Percentiles rank a stretch among this genome's conserved stretches.
phyloP scores from a whole-genome alignment of 1,140 invertebrate species.

The Phymorhynchus buccinoides region DNA sequence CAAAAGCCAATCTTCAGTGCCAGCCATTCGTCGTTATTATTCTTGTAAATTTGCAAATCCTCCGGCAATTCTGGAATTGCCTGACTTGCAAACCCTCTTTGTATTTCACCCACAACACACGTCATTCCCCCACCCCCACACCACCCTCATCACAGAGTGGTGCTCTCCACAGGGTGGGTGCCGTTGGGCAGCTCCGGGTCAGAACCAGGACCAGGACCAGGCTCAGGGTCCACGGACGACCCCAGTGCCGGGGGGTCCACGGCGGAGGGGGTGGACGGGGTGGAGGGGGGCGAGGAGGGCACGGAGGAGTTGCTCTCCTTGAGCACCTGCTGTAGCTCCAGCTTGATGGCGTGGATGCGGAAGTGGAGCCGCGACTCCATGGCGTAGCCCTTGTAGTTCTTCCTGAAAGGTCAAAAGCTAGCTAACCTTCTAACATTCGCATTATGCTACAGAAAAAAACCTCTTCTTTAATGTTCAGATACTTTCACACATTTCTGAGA shows the following conservation, averaged over 20 bases:
- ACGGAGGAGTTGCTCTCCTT: neutral
- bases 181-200: neutral
- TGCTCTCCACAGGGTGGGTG: neutral
- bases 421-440: too few species aligned
- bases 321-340: constrained; percentile 52
- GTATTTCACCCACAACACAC: neutral
- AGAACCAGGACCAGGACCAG: too few species aligned
- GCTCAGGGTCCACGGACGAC: neutral
- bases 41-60: too few species aligned
- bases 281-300: neutral
- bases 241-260: neutral
- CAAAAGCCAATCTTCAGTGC: too few species aligned
- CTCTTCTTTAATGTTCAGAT: too few species aligned
- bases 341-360: constrained; percentile 84
- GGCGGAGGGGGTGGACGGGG: neutral
- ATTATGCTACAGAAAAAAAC: too few species aligned
- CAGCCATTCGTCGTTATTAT: too few species aligned
- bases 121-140: neutral
- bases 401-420: constrained; percentile 76
- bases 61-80: too few species aligned
- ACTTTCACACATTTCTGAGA: too few species aligned
- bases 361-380: constrained; percentile 94
- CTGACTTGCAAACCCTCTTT: too few species aligned
- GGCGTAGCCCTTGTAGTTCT: constrained; percentile 90
- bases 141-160: neutral